Percentiles rank a stretch among this genome's conserved stretches.
phyloP scores from a whole-genome alignment of 92 coral and sea anemone genomes.

The Palythoa heliodiscus region DNA sequence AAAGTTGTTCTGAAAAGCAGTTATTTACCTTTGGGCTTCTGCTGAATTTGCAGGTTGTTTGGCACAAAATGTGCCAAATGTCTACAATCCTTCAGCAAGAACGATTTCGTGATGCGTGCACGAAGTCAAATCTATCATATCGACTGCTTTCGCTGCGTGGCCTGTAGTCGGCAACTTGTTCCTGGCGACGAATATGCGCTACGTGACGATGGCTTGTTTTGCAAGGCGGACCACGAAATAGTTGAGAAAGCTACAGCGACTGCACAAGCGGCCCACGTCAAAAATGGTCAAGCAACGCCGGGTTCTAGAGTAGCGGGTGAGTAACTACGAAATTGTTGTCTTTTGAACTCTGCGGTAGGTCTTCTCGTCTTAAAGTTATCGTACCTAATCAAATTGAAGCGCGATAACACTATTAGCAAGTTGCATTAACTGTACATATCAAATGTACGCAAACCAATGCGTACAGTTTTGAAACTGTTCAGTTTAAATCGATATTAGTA shows the following conservation, averaged over 20 bases:
- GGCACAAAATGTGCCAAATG: constrained; percentile 99
- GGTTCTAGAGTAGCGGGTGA: constrained; percentile 67
- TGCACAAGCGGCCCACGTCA: constrained; percentile 86
- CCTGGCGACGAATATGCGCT: constrained; percentile 99
- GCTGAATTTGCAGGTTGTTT: constrained; percentile 81
- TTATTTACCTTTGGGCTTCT: constrained; percentile 53
- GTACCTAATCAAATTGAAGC: constrained; percentile 86
- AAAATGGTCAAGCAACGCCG: constrained; percentile 57
- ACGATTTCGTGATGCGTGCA: constrained; percentile 98
- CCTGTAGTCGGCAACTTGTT: constrained; percentile 94
- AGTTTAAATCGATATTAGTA: constrained; percentile 29
- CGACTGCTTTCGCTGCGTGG: constrained; percentile 99
- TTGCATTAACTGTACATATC: constrained; percentile 76
- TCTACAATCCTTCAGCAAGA: constrained; percentile 88
- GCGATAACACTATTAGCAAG: constrained; percentile 92
- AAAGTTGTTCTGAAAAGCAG: constrained; percentile 79
- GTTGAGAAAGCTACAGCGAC: constrained; percentile 96
- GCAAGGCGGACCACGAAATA: constrained; percentile 97
- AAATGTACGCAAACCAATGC: constrained; percentile 46
- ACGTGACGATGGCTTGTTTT: constrained; percentile 94
- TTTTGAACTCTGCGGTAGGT: constrained; percentile 89
- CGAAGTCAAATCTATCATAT: constrained; percentile 94
- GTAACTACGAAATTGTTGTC: constrained; percentile 50
- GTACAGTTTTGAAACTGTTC: constrained; percentile 9
- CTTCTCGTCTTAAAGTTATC: constrained; percentile 72